A percentile compares a stretch with the other conserved stretches of the same genome.
phyloP scores from a whole-genome alignment of 2,888 invertebrate genomes.

The Octonoba sinensis region DNA sequence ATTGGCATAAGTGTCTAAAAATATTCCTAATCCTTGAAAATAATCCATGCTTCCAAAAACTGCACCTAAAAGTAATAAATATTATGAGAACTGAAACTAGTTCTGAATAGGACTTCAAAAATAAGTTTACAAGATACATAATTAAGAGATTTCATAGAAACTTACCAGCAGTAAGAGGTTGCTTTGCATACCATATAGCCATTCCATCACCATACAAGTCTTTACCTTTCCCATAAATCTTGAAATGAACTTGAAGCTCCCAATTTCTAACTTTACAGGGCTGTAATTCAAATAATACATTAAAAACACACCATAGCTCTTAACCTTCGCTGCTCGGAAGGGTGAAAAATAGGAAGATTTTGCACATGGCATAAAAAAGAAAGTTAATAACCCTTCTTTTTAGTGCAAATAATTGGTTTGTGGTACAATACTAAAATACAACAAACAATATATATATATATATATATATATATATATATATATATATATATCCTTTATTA shows the following conservation, averaged over 20 bases:
- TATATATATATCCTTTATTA: too few relatives aligned
- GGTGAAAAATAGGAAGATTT: too few relatives aligned
- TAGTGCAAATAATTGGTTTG: too few relatives aligned
- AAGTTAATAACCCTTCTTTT: too few relatives aligned
- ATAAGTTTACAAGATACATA: neutral
- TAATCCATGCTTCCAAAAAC: constrained; percentile 96
- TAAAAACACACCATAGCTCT: neutral
- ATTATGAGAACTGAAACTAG: neutral
- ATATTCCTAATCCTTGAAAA: constrained; percentile 89
- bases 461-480: too few relatives aligned
- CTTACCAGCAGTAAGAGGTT: constrained; percentile 66
- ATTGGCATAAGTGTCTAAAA: constrained; percentile 98
- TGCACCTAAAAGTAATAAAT: constrained; percentile 76
- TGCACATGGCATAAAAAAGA: too few relatives aligned
- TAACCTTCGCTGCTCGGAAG: too few relatives aligned
- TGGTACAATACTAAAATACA: too few relatives aligned
- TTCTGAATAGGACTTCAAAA: neutral
- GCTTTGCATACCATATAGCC: constrained; percentile 86
- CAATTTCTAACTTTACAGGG: constrained; percentile 90
- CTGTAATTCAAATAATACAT: constrained; percentile 68
- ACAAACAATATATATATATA: too few relatives aligned
- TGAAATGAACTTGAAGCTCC: constrained; percentile 96
- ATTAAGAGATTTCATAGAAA: neutral
- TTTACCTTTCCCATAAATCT: constrained; percentile 94
- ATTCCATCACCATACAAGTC: constrained; percentile 97